Evolutionary conservation across 2,888 invertebrate species (phyloP).

Genomic region (Rosalia funebris): DNA sequence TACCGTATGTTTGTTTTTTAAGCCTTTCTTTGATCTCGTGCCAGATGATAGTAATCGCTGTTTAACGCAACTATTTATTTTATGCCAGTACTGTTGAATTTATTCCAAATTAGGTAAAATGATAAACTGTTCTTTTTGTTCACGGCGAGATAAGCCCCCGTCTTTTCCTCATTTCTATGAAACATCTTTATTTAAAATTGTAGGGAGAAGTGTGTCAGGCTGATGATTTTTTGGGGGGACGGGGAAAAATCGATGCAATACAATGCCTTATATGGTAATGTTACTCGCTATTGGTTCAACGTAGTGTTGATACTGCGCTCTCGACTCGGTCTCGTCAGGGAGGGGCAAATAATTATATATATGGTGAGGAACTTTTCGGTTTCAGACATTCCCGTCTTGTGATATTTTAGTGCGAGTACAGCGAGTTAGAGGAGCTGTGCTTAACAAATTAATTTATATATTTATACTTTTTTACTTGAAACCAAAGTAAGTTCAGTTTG

Average conservation of each 20-base stretch:
- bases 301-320: conserved; percentile 54
- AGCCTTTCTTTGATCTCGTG: conserved; percentile 30
- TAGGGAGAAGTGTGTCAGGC: conserved; percentile 52
- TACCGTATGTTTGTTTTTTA: conserved; percentile 24
- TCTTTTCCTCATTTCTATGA: conserved; percentile 37
- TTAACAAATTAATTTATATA: conserved; percentile 48
- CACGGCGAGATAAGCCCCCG: conserved; percentile 24
- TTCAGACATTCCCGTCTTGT: conserved; percentile 60
- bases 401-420: conserved; percentile 56
- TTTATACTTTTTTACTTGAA: conserved; percentile 51
- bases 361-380: conserved; percentile 56
- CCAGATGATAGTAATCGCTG: conserved; percentile 13
- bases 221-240: conserved; percentile 44
- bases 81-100: conserved; percentile 1
- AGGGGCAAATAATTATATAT: conserved; percentile 69
- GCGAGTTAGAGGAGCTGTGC: conserved; percentile 52
- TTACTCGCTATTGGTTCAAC: conserved; percentile 72
- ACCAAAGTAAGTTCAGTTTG: conserved; percentile 51
- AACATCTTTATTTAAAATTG: conserved; percentile 44
- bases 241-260: conserved; percentile 69
- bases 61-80: background rate
- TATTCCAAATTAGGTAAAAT: conserved; percentile 19
- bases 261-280: conserved; percentile 85
- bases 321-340: conserved; percentile 62
- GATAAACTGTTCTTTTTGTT: background rate